A percentile compares a stretch with the other conserved stretches of the same genome.
Conservation (phyloP, 2,797 vertebrate species). For the Rhabdomys pumilio region DNA sequence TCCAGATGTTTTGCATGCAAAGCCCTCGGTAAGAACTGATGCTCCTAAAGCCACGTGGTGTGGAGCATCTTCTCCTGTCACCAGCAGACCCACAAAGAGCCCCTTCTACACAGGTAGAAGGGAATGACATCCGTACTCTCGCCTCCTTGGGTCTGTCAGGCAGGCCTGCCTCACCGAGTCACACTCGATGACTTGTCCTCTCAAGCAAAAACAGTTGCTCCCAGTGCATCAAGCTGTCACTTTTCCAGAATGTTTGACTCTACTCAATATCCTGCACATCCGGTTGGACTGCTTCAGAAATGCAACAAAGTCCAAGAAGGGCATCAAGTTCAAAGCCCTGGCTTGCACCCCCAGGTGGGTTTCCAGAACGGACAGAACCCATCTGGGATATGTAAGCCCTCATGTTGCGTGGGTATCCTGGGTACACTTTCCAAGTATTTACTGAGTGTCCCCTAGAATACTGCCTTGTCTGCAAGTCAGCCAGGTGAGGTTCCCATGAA, state of each 20-base stretch:
- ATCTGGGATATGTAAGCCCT: background rate
- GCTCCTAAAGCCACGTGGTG: background rate
- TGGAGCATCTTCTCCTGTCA: conserved; percentile 4
- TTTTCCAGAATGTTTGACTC: conserved; percentile 21
- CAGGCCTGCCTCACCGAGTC: background rate
- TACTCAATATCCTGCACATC: background rate
- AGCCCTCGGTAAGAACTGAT: background rate
- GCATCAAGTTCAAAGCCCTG: background rate
- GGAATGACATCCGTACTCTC: background rate
- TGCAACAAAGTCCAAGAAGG: background rate
- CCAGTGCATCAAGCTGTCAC: background rate
- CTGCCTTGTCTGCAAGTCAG: background rate
- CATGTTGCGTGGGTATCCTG: background rate
- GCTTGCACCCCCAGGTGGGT: background rate
- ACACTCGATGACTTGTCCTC: background rate
- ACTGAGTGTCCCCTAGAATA: background rate
- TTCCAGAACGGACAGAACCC: background rate
- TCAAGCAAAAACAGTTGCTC: background rate
- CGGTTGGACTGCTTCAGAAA: background rate
- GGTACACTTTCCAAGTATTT: background rate
- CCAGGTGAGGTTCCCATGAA: background rate
- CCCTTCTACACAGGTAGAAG: background rate
- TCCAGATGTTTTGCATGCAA: background rate
- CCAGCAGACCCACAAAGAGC: background rate
- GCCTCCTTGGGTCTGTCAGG: background rate